Conservation (phyloP, 1,140 invertebrate genomes). For the Drosophila lini region DNA sequence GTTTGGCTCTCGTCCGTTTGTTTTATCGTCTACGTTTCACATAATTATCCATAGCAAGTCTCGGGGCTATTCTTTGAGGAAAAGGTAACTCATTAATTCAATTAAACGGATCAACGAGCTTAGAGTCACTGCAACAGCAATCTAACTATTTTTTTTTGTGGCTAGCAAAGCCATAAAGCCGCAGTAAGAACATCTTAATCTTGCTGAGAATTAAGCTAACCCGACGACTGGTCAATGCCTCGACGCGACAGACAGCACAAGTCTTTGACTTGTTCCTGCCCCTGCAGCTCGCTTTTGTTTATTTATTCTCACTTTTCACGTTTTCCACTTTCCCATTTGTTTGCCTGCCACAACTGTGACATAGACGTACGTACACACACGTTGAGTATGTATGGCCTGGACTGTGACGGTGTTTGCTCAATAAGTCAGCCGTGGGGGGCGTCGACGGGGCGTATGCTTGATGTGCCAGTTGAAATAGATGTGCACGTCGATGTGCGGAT, state of each 20-base stretch:
- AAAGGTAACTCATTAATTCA: conserved; percentile 30
- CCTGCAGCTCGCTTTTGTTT: conserved; percentile 17
- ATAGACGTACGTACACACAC: conserved; percentile 37
- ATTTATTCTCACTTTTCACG: conserved; percentile 57
- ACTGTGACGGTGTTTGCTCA: conserved; percentile 22
- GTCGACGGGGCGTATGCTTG: conserved; percentile 63
- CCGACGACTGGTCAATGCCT: conserved; percentile 28
- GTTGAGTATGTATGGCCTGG: conserved; percentile 18
- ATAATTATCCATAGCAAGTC: conserved; percentile 12
- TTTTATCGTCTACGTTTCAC: not conserved
- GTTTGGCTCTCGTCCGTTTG: conserved; percentile 12
- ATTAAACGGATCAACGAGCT: conserved; percentile 24
- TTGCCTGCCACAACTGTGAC: conserved; percentile 16
- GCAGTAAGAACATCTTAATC: conserved; percentile 24
- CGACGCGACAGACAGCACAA: conserved; percentile 20
- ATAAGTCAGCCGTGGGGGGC: conserved; percentile 33
- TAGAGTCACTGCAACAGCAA: not conserved
- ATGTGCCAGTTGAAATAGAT: conserved; percentile 42
- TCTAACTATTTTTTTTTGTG: conserved; percentile 1
- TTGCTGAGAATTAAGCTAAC: conserved; percentile 28
- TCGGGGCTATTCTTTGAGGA: not conserved
- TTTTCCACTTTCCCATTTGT: conserved; percentile 63
- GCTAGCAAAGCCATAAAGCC: not conserved
- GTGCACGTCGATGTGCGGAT: conserved; percentile 22
- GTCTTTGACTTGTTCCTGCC: conserved; percentile 28